Conservation (phyloP, 2,888 invertebrate species). For the Heliothis peltigera region DNA sequence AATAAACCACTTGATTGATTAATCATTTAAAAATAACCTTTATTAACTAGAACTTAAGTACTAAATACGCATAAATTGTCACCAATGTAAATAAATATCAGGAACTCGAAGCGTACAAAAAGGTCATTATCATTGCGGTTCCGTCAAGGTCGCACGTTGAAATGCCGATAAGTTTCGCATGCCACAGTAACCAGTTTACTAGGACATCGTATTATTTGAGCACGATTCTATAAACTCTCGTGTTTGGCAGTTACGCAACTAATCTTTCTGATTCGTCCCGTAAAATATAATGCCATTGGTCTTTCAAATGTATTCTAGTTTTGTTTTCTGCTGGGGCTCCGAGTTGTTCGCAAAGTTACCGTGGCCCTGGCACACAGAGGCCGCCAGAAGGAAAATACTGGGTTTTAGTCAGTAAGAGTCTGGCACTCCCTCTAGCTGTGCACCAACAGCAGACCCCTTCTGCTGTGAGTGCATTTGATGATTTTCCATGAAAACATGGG, state of each 20-base stretch:
- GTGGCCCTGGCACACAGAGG: no score
- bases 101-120: constrained; percentile 70
- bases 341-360: no score
- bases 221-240: constrained; percentile 12
- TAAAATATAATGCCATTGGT: neutral
- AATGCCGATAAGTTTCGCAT: constrained; percentile 67
- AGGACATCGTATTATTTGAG: constrained; percentile 18
- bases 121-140: constrained; percentile 75
- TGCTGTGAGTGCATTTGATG: no score
- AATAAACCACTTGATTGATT: no score
- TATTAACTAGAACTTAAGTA: neutral
- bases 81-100: constrained; percentile 61
- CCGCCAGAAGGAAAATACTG: no score
- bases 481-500: no score
- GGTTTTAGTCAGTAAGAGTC: no score
- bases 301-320: neutral
- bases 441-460: no score
- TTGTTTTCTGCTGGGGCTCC: no score
- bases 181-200: constrained; percentile 52
- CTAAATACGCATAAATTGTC: constrained; percentile 22
- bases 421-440: no score
- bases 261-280: constrained; percentile 5
- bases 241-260: constrained; percentile 3
- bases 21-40: constrained; percentile 5
- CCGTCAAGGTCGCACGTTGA: constrained; percentile 73